Conservation (phyloP, 2,797 vertebrate species). For the Smutsia gigantea region DNA sequence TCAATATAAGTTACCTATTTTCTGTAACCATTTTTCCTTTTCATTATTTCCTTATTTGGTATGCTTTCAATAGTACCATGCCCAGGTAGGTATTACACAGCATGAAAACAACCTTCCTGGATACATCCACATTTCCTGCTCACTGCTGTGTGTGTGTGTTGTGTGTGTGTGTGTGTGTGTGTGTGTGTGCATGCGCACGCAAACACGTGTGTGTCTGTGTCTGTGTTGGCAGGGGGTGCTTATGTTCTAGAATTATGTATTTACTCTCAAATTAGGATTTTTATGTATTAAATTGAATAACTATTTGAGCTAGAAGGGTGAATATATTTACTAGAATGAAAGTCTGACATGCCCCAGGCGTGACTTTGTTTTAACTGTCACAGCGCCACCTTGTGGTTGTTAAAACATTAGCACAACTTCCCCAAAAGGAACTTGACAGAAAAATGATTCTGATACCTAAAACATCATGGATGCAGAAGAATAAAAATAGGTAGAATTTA, state of each 20-base stretch:
- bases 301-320: not conserved
- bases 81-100: slow-evolving; percentile 90
- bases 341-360: no score
- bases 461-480: not conserved
- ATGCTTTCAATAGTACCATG: slow-evolving; percentile 88
- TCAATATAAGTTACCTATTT: slow-evolving; percentile 36
- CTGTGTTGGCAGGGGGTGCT: not conserved
- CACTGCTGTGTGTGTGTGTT: slow-evolving; percentile 68
- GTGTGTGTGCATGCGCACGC: not conserved
- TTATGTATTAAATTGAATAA: not conserved
- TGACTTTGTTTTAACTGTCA: not conserved
- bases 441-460: not conserved
- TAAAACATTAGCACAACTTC: not conserved
- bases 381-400: slow-evolving; percentile 26
- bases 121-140: slow-evolving; percentile 66
- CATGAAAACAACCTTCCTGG: slow-evolving; percentile 77
- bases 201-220: not conserved
- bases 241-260: slow-evolving; percentile 34
- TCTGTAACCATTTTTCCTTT: slow-evolving; percentile 82
- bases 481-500: not conserved
- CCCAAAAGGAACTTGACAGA: not conserved
- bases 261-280: slow-evolving; percentile 3
- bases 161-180: not conserved
- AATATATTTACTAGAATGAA: not conserved
- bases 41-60: slow-evolving; percentile 84